Evolutionary conservation across 1,140 invertebrate genomes (phyloP), one percentile per base, ranked within the genome.

Genomic region (Trachymyrmex cornetzi): DNA sequence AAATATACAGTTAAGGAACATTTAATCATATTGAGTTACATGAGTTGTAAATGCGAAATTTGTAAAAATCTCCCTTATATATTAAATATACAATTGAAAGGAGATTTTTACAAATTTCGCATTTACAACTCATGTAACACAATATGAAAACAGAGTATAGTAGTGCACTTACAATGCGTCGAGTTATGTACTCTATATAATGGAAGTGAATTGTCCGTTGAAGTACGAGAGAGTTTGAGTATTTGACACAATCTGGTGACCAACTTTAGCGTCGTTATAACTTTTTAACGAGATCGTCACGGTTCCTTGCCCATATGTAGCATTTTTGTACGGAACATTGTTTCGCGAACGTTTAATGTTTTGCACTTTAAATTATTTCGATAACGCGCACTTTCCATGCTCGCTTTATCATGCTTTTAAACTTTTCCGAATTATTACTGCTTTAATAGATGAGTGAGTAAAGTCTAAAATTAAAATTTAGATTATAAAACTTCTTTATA

Each of bases 321-420:
- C 2, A 59, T 69, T 80, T 64, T 57, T 44, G 3, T 9, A 16
- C 22, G 3, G 5, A 71, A 81, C 79, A 71, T 81, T 71, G 79
- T 44, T 44, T 44, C 9, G 2, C 38, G 38, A 9, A 19, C 30
- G 44, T 27, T 71, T 71, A 14, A 50, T 53, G 22, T 57, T 57
- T 69, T 38, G 64, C 30, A 55, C 50, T 81, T 81, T 71, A 34
- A 81, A 59, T 71, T 81, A 81, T 81, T 81, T 57, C 79, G 79
- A 14, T 48, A 81, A 71, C 16, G 59, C 22, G 27, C 22, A 27
- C n/a, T 50, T 63, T 79, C 11, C 14, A n/a, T 69, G 24, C 11
- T 1, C 4, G 24, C 34, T 80, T 81, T 44, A 71, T 80, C 7
- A 30, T 14, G 7, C n/a, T 64, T 79, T 24, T 9, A n/a, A n/a